phyloP scores from a whole-genome alignment of 2,888 invertebrate species.

The Polymixis lichenea region DNA sequence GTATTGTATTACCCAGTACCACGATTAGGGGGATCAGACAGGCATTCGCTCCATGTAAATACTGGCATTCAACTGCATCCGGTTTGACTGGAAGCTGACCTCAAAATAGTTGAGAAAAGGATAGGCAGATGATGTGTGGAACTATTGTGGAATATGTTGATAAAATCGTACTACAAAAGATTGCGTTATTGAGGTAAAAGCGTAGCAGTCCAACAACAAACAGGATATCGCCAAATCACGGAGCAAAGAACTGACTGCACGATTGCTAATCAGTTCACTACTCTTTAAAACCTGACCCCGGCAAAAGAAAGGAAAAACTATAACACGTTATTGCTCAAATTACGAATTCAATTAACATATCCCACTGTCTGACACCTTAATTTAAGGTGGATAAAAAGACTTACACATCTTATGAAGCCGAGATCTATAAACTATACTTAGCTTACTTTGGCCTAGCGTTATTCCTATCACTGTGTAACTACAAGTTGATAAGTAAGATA shows the following conservation, averaged over 20 bases:
- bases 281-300: slow-evolving; percentile 2
- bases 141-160: background rate
- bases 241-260: slow-evolving; percentile 45
- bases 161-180: slow-evolving; percentile 15
- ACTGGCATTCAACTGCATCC: too few relatives aligned
- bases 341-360: slow-evolving; percentile 55
- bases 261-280: slow-evolving; percentile 35
- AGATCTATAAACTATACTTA: slow-evolving; percentile 14
- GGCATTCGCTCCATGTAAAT: too few relatives aligned
- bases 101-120: too few relatives aligned
- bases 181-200: slow-evolving; percentile 20
- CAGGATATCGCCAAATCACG: slow-evolving; percentile 32
- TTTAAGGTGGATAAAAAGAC: slow-evolving; percentile 40
- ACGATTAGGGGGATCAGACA: too few relatives aligned
- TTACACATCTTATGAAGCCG: slow-evolving; percentile 17
- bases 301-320: slow-evolving; percentile 14
- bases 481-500: slow-evolving; percentile 3
- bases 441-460: background rate
- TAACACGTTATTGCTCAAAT: slow-evolving; percentile 32
- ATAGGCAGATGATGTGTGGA: too few relatives aligned
- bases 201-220: background rate
- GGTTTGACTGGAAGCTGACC: too few relatives aligned
- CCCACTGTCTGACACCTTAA: slow-evolving; percentile 47
- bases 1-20: too few relatives aligned
- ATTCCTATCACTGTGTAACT: background rate